Evolutionary conservation across 2,888 invertebrate genomes (phyloP), one percentile per base, ranked within the genome.

Genomic region (Tiliacea citrago): DNA sequence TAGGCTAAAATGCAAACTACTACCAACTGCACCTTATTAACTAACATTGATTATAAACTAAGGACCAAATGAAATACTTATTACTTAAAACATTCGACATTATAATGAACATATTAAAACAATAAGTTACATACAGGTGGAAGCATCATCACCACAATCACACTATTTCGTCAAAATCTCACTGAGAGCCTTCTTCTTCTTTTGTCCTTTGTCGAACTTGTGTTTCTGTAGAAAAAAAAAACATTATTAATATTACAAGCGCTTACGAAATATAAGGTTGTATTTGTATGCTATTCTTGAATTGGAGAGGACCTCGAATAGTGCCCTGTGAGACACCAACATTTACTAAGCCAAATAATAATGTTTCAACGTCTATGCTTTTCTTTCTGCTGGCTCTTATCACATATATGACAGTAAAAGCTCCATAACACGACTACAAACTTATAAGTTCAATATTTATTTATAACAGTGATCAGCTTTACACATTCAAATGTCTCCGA

Each of bases 111-210:
- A 78, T 73, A 73, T 55, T 77, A 71, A 69, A 79, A 75, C 58
- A 83, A 89, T 88, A 90, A 89, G 81, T 88, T 88, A 89, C 86
- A 86, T 78, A 71, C 81, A 70, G 71, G 68, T 75, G 55, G 68
- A 74, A 74, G 70, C 68, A 73, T 68, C 53, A 68, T 68, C 61
- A 70, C 83, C 70, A 84, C 72, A 45, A 86, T 72, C 58, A 68
- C 62, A 72, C 82, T 90, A 90, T 81, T 94, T 96, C 39, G 95
- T 94, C 79, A 97, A 90, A 84, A 97, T 97, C 85, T 97, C 96
- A 81, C 97, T 97, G 42, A 96, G 77, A n/a, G 93, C 95, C 88
- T 96, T 97, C 90, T 97, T 97, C 85, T 97, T 97, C 81, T 96
- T 95, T 12, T 93, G 91, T 6, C 95, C 97, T 82, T 96, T 97